Conservation (phyloP, 2,888 invertebrate species). For the Oligia strigilis region DNA sequence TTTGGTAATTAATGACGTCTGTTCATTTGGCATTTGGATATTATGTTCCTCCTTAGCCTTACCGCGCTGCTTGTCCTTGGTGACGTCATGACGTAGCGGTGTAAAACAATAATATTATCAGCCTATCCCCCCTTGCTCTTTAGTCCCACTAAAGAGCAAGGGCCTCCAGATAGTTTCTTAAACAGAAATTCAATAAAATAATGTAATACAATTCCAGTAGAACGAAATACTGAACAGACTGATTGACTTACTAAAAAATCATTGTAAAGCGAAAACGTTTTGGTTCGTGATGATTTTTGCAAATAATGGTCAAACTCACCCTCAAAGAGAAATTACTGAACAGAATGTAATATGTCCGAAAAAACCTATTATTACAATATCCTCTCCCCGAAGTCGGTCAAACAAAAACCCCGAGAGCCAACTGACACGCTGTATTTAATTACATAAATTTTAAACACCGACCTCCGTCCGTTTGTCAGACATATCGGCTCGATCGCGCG, state of each 20-base stretch:
- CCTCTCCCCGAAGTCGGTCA: slow-evolving; percentile 53
- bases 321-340: not conserved
- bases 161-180: not conserved
- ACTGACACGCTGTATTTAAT: slow-evolving; percentile 76
- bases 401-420: slow-evolving; percentile 65
- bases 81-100: not conserved
- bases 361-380: slow-evolving; percentile 44
- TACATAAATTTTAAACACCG: slow-evolving; percentile 71
- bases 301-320: not conserved
- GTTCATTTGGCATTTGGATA: slow-evolving; percentile 15
- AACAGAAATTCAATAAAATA: not conserved
- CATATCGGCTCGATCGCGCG: slow-evolving; percentile 71
- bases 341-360: slow-evolving; percentile 9
- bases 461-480: slow-evolving; percentile 72
- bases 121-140: no score
- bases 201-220: no score
- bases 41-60: no score
- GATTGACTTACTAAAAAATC: not conserved
- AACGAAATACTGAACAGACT: not conserved
- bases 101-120: not conserved
- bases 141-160: not conserved
- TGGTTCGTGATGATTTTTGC: not conserved
- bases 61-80: not conserved
- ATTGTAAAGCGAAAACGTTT: not conserved
- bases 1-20: slow-evolving; percentile 68